A percentile compares a stretch with the other conserved stretches of the same genome.
phyloP scores from a whole-genome alignment of 2,888 invertebrate genomes.

The Creontiades dilutus region DNA sequence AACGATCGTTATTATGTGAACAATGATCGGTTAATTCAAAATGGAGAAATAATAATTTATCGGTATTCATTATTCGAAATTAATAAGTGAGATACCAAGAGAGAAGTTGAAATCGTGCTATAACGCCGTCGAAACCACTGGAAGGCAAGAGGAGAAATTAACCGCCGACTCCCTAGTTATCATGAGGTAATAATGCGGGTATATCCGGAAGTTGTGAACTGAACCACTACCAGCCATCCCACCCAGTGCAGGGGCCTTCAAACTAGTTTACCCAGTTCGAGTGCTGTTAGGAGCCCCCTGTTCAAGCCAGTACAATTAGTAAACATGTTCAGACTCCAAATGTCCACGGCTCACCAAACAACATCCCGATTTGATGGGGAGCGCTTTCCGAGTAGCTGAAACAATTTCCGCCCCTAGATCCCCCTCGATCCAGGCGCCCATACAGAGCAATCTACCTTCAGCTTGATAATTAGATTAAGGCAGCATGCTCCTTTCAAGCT shows the following conservation, averaged over 20 bases:
- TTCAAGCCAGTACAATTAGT: conserved; percentile 40
- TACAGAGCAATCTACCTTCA: no score
- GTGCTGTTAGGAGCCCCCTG: conserved; percentile 34
- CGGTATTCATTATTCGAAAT: no score
- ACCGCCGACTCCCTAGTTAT: neutral
- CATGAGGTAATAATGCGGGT: conserved; percentile 49
- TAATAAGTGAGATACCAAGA: neutral
- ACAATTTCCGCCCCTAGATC: neutral
- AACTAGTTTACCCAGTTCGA: conserved; percentile 49
- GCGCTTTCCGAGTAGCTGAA: conserved; percentile 6
- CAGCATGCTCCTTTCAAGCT: no score
- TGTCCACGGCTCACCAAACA: conserved; percentile 49
- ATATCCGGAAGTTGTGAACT: conserved; percentile 48
- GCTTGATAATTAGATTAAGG: no score
- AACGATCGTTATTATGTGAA: no score
- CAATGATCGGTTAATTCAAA: no score
- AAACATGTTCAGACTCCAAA: conserved; percentile 45
- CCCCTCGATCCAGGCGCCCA: neutral
- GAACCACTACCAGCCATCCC: neutral
- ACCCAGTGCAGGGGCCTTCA: conserved; percentile 16
- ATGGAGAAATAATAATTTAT: no score
- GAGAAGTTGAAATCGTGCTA: neutral
- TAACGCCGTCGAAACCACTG: neutral
- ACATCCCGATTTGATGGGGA: conserved; percentile 22
- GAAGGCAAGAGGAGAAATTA: neutral